These are phyloP conservation scores for Parazoanthus swiftii DNA, from an alignment of 92 coral and sea anemone species.

Conservation along the genomic window DNA sequence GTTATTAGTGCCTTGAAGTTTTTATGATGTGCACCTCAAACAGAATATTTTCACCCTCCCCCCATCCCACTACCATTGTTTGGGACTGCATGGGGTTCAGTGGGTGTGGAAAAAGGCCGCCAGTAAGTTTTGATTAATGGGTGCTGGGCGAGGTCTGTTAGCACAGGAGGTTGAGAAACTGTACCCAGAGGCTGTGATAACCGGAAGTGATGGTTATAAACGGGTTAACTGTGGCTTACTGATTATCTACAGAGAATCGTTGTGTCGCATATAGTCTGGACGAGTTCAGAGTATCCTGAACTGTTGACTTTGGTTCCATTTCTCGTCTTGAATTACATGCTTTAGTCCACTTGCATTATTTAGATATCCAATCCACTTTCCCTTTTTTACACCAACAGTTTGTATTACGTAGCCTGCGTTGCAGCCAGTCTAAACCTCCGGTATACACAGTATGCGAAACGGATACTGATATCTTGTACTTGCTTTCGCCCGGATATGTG, in stretches of 20 bases:
- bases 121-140: conserved; percentile 36
- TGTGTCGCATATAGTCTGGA: not conserved
- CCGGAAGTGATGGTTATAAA: conserved; percentile 51
- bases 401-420: too few relatives aligned
- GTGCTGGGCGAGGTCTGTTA: conserved; percentile 46
- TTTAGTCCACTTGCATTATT: too few relatives aligned
- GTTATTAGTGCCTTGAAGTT: not conserved
- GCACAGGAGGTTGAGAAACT: conserved; percentile 61
- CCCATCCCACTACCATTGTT: conserved; percentile 31
- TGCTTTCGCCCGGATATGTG: too few relatives aligned
- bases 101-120: conserved; percentile 51
- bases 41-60: conserved; percentile 42
- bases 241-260: not conserved
- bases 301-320: too few relatives aligned
- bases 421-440: too few relatives aligned
- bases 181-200: conserved; percentile 50
- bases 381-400: too few relatives aligned
- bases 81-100: conserved; percentile 48
- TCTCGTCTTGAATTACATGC: too few relatives aligned
- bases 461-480: too few relatives aligned
- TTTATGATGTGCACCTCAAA: conserved; percentile 53
- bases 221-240: conserved; percentile 45
- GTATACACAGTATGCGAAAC: too few relatives aligned
- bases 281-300: not conserved
- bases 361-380: too few relatives aligned